Evolutionary conservation across 2,888 invertebrate species (phyloP), one percentile per base, ranked within the genome.

Genomic region (Hedychridium roseum): DNA sequence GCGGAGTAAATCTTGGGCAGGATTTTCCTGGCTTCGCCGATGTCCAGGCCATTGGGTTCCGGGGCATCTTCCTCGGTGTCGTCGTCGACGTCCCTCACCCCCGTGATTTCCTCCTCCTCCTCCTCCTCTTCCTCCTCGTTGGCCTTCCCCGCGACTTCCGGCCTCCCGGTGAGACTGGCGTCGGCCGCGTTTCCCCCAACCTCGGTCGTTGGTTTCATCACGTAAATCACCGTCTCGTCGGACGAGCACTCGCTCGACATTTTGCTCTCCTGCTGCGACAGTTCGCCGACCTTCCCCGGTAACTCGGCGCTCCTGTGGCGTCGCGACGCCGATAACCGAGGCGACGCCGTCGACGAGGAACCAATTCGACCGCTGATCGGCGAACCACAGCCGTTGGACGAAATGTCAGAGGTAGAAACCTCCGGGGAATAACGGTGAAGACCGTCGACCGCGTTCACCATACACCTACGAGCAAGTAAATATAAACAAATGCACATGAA

Each of bases 381-480:
- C 0, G 78, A 78, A 9, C 70, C 70, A 27, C 72, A 74, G 2
- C 71, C 74, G 15, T 68, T 73, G 9, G 72, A 76, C 2, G 76
- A 70, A 15, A 70, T 70, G 2, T 78, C 78, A 4, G 66, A 54
- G 5, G 60, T 60, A 1, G 67, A 67, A 0, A 60, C 54, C 12
- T 75, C 74, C 0, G 75, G 74, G 1, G 74, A 74, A 34, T 74
- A 67, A 50, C 74, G 68, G 36, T 73, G 73, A 11, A 87, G 83
- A 67, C 85, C 89, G 60, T 90, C 89, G 1, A 90, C 90, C 34
- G 88, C 88, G 71, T 70, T 78, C 57, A 78, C 78, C 78, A 78
- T 78, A 49, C 78, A 75, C 43, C 73, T 36, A 16, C 2, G 20
- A 6, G 12, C 4, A 34, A 63, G 54, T 61, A 42, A 34, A 56